Conservation (phyloP, 2,113 vertebrate genomes). For the Mus musculus region DNA sequence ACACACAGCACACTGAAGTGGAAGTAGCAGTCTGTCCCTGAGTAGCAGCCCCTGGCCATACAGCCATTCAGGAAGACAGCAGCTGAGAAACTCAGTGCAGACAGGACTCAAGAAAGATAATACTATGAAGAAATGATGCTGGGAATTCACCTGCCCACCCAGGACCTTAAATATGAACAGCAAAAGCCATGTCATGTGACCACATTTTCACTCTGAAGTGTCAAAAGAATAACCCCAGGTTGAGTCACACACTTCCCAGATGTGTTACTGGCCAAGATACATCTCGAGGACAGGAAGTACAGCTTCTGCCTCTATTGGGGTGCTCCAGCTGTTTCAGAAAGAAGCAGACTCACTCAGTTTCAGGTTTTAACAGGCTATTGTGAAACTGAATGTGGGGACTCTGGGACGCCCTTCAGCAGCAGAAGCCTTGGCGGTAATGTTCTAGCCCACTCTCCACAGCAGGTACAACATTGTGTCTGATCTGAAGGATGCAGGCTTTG, state of each 20-base stretch:
- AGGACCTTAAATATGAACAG: not conserved
- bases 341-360: not conserved
- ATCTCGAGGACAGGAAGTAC: not conserved
- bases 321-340: not conserved
- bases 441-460: not conserved
- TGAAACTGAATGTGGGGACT: not conserved
- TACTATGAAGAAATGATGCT: not conserved
- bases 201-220: not conserved
- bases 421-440: accelerated
- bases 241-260: not conserved
- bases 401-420: not conserved
- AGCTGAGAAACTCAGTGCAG: not conserved
- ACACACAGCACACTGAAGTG: accelerated
- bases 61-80: accelerated
- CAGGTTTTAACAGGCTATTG: not conserved
- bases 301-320: not conserved
- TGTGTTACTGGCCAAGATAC: not conserved
- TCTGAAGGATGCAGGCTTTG: not conserved
- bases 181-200: not conserved
- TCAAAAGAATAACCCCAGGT: not conserved
- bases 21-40: not conserved
- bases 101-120: not conserved
- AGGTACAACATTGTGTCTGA: too few species aligned
- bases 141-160: too few species aligned
- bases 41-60: accelerated